Evolutionary conservation across 1,140 invertebrate species (phyloP), one percentile per base, ranked within the genome.

Genomic region (Heliconius eleuchia): DNA sequence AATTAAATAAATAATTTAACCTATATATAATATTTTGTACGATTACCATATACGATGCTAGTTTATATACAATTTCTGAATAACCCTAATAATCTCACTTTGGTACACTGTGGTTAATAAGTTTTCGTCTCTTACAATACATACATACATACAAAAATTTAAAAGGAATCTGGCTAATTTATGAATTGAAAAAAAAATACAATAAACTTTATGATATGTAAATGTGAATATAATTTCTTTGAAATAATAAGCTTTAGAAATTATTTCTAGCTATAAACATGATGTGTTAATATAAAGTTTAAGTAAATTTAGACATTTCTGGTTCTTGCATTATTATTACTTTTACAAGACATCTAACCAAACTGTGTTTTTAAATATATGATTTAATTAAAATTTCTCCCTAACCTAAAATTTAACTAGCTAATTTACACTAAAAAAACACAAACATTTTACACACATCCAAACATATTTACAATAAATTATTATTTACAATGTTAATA

Each of bases 81-180:
- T 89, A 88, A 82, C 76, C 81, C 91, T 95, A 94, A 94, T 95
- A 95, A 95, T 95, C 94, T 95, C 94, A 95, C 94, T 95, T 95
- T 95, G 94, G 94, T 95, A 95, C 93, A 95, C 94, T 95, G 94
- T 95, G 94, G 94, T 95, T 91, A 90, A 92, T 90, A 79, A 76
- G 81, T 74, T 84, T 72, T 72, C 71, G 37, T 72, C 18, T 42
- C 71, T 39, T 72, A 39, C 30, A 42, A 39, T 72, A 72, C 72
- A 76, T 72, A 83, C 76, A 75, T 57, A 71, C 74, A 77, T 66
- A 23, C 23, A 23, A 23, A 66, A 16, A 77, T 71, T 80, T 73
- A 82, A 13, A 23, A 72, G 1, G 9, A n/a, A n/a, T 34, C 60
- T 34, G 16, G 23, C 6, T 71, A 19, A 71, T 71, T 18, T 16